phyloP scores from a whole-genome alignment of 2,888 invertebrate species.

The Lottia scabra region DNA sequence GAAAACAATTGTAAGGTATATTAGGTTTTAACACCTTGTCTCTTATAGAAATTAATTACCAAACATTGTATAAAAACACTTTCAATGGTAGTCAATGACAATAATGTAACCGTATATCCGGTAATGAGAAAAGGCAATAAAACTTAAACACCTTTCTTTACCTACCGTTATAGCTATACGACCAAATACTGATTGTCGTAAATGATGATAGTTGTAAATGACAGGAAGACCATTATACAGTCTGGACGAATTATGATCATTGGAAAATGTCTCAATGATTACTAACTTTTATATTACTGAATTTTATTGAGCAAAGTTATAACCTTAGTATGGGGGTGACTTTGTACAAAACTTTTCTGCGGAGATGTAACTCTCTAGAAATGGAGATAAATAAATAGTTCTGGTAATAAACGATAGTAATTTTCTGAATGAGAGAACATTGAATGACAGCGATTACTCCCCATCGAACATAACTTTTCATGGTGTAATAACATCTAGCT shows the following conservation, averaged over 20 bases:
- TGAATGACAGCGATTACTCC: background rate
- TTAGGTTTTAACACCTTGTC: constrained; percentile 2
- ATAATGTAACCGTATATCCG: constrained; percentile 1
- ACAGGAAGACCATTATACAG: background rate
- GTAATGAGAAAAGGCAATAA: constrained; percentile 1
- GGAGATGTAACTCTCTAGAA: background rate
- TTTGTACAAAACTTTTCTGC: too few species aligned
- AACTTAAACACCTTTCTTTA: background rate
- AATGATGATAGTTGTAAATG: background rate
- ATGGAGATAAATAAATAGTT: background rate
- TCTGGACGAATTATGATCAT: background rate
- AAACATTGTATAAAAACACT: background rate
- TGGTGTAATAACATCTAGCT: background rate
- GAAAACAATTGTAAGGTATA: background rate
- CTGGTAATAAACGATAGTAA: background rate
- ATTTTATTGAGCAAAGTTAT: too few species aligned
- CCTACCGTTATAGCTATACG: background rate
- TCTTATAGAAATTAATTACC: background rate
- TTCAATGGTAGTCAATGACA: background rate
- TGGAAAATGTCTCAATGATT: too few species aligned
- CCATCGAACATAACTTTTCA: background rate
- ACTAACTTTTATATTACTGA: too few species aligned
- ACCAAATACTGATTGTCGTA: too few species aligned
- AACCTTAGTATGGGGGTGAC: too few species aligned
- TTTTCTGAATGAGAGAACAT: background rate